Evolutionary conservation across 1,140 invertebrate species (phyloP).

Genomic region (Diploscapter pachys): DNA sequence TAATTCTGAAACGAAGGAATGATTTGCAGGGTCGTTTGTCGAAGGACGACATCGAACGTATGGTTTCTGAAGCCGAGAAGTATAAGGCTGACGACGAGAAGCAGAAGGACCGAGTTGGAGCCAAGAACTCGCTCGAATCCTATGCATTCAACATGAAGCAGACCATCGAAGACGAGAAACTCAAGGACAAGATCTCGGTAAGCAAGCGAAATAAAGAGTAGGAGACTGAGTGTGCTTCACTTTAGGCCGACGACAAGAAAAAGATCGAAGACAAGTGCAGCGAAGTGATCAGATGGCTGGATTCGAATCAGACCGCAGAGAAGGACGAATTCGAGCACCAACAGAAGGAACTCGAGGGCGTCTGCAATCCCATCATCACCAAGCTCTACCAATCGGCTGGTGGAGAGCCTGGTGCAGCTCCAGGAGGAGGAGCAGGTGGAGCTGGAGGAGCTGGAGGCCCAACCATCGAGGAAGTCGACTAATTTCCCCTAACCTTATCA

Average conservation of each 20-base stretch:
- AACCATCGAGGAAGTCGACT: slow-evolving; percentile 91
- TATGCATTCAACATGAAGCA: slow-evolving; percentile 90
- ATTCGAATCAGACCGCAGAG: slow-evolving; percentile 83
- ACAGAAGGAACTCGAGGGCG: slow-evolving; percentile 75
- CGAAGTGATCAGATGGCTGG: slow-evolving; percentile 88
- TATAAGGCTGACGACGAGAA: slow-evolving; percentile 86
- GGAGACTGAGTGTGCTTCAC: slow-evolving; percentile 3
- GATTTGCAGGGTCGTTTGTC: slow-evolving; percentile 70
- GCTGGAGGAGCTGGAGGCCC: slow-evolving; percentile 66
- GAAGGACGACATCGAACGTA: slow-evolving; percentile 93
- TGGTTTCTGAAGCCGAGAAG: slow-evolving; percentile 94
- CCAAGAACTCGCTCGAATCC: slow-evolving; percentile 87
- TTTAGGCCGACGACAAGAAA: slow-evolving; percentile 69
- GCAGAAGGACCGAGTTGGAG: slow-evolving; percentile 75
- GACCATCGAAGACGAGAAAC: slow-evolving; percentile 72
- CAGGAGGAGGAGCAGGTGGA: slow-evolving; percentile 62
- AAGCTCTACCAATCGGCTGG: slow-evolving; percentile 41
- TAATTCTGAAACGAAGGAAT: too few relatives aligned
- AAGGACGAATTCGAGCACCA: slow-evolving; percentile 90
- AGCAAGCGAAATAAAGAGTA: too few relatives aligned
- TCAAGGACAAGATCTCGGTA: too few relatives aligned
- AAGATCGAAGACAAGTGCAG: slow-evolving; percentile 84
- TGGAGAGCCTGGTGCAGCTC: slow-evolving; percentile 52
- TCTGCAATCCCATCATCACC: slow-evolving; percentile 79
- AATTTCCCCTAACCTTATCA: slow-evolving; percentile 55